A percentile compares a stretch with the other conserved stretches of the same genome.
These are phyloP conservation scores for Andrena dorsata DNA, from an alignment of 2,888 invertebrate genomes.

Conservation along the genomic window DNA sequence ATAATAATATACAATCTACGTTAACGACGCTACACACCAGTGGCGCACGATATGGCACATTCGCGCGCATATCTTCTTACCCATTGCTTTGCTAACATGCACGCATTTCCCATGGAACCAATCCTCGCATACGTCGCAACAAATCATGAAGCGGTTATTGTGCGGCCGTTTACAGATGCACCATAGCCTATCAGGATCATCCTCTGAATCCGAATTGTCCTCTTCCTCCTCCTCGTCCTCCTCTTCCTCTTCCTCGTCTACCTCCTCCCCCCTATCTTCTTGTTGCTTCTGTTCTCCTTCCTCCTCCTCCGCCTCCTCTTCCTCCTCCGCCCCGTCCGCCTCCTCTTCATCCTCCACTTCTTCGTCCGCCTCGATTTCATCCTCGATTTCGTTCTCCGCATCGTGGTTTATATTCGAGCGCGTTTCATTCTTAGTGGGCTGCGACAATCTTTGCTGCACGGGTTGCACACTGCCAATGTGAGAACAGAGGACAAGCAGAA, in stretches of 20 bases:
- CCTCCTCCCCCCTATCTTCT: conserved; percentile 24
- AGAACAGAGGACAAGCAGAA: background rate
- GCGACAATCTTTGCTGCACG: conserved; percentile 41
- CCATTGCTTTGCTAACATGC: conserved; percentile 95
- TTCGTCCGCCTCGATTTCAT: background rate
- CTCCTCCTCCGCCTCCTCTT: background rate
- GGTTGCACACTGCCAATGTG: conserved; percentile 34
- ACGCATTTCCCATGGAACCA: conserved; percentile 99
- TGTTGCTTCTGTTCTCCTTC: conserved; percentile 2
- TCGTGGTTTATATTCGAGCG: conserved; percentile 1
- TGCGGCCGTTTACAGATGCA: conserved; percentile 98
- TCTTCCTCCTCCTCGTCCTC: conserved; percentile 86
- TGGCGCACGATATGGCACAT: no score
- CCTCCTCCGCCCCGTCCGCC: background rate
- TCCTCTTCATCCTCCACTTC: background rate
- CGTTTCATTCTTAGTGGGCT: conserved; percentile 26
- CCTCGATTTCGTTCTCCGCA: conserved; percentile 4
- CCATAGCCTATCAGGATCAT: conserved; percentile 97
- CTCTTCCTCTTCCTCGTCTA: conserved; percentile 83
- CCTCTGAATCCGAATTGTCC: conserved; percentile 92
- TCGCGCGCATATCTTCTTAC: conserved; percentile 80
- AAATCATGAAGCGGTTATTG: conserved; percentile 98
- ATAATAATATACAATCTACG: background rate
- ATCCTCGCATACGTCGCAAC: conserved; percentile 97
- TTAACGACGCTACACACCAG: background rate